Base-by-base conservation (phyloP, 1,140 invertebrate genomes). In the Plutomurus gul region DNA sequence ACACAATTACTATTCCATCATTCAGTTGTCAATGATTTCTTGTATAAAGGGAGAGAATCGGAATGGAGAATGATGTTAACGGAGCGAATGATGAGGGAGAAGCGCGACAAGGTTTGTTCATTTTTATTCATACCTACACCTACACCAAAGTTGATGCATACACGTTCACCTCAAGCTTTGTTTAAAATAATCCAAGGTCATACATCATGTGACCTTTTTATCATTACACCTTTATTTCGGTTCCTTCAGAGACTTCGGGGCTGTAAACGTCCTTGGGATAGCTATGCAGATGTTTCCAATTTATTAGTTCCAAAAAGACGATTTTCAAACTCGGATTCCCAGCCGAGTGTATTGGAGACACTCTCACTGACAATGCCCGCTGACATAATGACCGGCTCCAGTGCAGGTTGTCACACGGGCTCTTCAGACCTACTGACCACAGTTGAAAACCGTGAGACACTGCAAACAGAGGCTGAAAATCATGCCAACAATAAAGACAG, bases 1-100 rank as follows among this genome's bases (percentile, higher is more conserved):
- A 30, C 8, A 22, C 39, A 46, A 43, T 79, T 33, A 1, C 13
- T 77, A 7, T 65, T n/a, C 36, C 60, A 56, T n/a, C 39, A 33
- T 22, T 20, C 49, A 65, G 30, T 18, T 77, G n/a, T 47, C 13
- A 77, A n/a, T 78, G 18, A 37, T 6, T 40, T 30, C 3, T 3
- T 8, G 8, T 71, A 20, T 71, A n/a, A 39, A 82, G 82, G 40
- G 27, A 56, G 82, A 4, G 82, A 82, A 79, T 39, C 43, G 8
- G 70, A 72, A 25, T 82, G 82, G 82, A 37, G 79, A 43, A 36
- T 81, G n/a, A 36, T 79, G 13, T 43, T 81, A 33, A 76, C 74
- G 0, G 82, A 82, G 18, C n/a, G 82, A 47, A 76, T 82, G 16
- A 43, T 78, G 39, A 3, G 82, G 4, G 65, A 65, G 25, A 76